These are phyloP conservation scores for Takifugu flavidus DNA, from an alignment of 2,113 vertebrate genomes.

Conservation along the genomic window DNA sequence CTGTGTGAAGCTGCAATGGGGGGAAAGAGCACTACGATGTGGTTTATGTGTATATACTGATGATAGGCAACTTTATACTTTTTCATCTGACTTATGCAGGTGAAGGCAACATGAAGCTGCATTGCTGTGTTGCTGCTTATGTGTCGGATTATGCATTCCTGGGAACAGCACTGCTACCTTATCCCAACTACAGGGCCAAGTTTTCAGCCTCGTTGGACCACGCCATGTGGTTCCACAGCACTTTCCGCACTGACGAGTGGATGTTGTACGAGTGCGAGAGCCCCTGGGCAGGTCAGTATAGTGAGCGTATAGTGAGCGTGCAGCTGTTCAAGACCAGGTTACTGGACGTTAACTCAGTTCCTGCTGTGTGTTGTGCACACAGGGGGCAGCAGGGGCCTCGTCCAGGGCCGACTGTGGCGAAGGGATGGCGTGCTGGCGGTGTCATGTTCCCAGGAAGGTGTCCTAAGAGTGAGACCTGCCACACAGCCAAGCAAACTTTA, in stretches of 20 bases:
- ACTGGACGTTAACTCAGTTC: too few species aligned
- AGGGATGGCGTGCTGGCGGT: conserved; percentile 87
- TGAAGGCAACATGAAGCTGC: conserved; percentile 88
- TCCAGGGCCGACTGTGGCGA: conserved; percentile 89
- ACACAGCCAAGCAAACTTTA: conserved; percentile 80
- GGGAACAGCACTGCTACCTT: conserved; percentile 80
- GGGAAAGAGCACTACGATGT: too few species aligned
- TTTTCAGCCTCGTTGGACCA: conserved; percentile 89
- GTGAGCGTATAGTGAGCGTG: neutral
- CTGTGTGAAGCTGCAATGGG: too few species aligned
- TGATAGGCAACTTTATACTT: neutral
- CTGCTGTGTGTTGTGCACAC: conserved; percentile 2
- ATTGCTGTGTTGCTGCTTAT: conserved; percentile 93
- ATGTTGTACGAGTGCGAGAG: conserved; percentile 95
- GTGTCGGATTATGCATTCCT: conserved; percentile 90
- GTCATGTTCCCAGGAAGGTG: conserved; percentile 88
- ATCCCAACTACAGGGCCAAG: conserved; percentile 58
- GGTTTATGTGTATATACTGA: too few species aligned
- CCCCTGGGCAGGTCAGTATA: conserved; percentile 86
- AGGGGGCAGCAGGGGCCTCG: conserved; percentile 86
- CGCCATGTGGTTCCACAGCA: conserved; percentile 94
- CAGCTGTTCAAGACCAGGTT: neutral
- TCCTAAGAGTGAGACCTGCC: conserved; percentile 75
- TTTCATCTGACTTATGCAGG: conserved; percentile 50
- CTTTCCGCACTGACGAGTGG: conserved; percentile 92